A percentile compares a stretch with the other conserved stretches of the same genome.
phyloP scores from a whole-genome alignment of 2,113 vertebrate species.

The Pachycephala philippinensis region DNA sequence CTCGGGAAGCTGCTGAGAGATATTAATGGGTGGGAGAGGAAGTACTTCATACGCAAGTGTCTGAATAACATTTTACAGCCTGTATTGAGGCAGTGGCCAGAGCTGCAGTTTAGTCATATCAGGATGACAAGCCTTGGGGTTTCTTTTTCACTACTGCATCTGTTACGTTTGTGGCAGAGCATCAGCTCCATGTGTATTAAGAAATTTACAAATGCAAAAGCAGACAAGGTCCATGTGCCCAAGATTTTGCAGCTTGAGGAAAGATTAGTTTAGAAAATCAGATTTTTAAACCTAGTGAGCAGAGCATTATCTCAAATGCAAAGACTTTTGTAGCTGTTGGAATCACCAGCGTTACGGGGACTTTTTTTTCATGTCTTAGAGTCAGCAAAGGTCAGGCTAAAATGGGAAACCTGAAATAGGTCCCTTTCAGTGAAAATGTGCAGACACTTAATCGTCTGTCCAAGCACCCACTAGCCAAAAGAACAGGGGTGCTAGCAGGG shows the following conservation, averaged over 20 bases:
- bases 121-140: neutral
- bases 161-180: rapidly evolving
- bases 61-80: constrained; percentile 5
- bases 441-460: neutral
- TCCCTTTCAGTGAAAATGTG: neutral
- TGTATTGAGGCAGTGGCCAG: neutral
- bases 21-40: neutral
- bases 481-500: neutral
- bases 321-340: neutral
- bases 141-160: neutral
- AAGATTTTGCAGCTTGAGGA: neutral
- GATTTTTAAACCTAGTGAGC: neutral
- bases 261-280: neutral
- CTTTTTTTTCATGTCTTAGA: neutral
- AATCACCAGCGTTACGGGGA: neutral
- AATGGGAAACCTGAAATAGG: neutral
- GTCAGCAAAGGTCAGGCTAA: neutral
- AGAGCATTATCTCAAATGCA: neutral
- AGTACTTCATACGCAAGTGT: neutral
- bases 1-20: neutral
- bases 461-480: neutral
- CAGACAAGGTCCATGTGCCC: neutral
- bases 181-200: neutral
- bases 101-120: neutral
- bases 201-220: neutral